A percentile compares a stretch with the other conserved stretches of the same genome.
Conservation (phyloP, 1,140 invertebrate species). For the Potamilus streckersoni region DNA sequence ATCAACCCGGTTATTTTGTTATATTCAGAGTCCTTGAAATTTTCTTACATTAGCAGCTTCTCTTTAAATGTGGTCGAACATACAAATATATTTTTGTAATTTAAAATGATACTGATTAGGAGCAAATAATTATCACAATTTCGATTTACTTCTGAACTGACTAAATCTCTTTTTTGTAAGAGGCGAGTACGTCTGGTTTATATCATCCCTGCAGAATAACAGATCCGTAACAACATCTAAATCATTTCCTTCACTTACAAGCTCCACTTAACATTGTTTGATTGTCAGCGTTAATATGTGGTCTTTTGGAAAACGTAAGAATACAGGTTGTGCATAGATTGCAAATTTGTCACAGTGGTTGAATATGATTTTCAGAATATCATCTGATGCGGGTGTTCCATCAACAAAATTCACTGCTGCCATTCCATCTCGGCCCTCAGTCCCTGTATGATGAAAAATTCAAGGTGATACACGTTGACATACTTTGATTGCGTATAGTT, state of each 20-base stretch:
- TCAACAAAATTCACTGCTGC: slow-evolving; percentile 11
- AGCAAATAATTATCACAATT: too few relatives aligned
- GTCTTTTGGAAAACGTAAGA: slow-evolving; percentile 10
- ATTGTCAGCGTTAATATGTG: slow-evolving; percentile 6
- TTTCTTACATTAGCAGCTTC: too few relatives aligned
- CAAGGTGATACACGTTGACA: too few relatives aligned
- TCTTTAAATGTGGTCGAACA: too few relatives aligned
- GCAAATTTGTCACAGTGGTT: slow-evolving; percentile 9
- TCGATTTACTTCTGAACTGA: too few relatives aligned
- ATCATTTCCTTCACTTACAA: slow-evolving; percentile 13
- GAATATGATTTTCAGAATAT: background rate
- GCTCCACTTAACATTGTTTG: slow-evolving; percentile 7
- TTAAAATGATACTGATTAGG: too few relatives aligned
- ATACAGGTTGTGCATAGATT: slow-evolving; percentile 7
- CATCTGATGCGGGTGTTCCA: background rate
- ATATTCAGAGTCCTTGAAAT: too few relatives aligned
- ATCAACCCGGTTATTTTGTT: too few relatives aligned
- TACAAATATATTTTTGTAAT: too few relatives aligned
- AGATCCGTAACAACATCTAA: background rate
- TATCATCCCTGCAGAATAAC: slow-evolving; percentile 3
- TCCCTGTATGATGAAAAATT: background rate
- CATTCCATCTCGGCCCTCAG: slow-evolving; percentile 15
- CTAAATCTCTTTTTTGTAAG: background rate
- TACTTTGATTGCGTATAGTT: too few relatives aligned
- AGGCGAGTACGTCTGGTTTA: slow-evolving; percentile 5